Percentiles rank a stretch among this genome's conserved stretches.
Evolutionary conservation across 1,140 invertebrate species (phyloP).

Genomic region (Brachionus sp.): DNA sequence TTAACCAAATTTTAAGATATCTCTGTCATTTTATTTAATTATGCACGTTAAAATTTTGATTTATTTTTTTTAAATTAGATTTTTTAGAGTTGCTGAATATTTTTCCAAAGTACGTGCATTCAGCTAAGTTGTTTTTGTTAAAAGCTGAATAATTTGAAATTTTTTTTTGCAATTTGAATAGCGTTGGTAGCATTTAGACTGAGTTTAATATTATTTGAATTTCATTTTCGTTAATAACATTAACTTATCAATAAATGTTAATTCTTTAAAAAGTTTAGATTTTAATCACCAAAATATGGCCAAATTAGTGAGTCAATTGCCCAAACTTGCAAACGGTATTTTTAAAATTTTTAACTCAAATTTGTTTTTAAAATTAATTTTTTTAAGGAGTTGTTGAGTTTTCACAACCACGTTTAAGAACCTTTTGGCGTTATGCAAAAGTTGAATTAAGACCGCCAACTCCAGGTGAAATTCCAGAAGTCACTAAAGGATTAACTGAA

Average conservation of each 20-base stretch:
- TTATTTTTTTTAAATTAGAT: too few species aligned
- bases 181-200: neutral
- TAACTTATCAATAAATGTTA: neutral
- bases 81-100: neutral
- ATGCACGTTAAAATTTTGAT: neutral
- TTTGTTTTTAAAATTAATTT: neutral
- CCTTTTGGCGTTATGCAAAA: slow-evolving; percentile 43
- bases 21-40: neutral
- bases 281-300: slow-evolving; percentile 8
- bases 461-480: slow-evolving; percentile 36
- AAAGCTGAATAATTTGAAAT: slow-evolving; percentile 9
- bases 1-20: slow-evolving; percentile 8
- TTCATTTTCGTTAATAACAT: neutral
- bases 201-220: neutral
- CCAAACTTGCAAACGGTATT: slow-evolving; percentile 34
- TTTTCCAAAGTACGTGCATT: neutral
- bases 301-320: slow-evolving; percentile 35
- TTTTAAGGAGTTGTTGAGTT: slow-evolving; percentile 39
- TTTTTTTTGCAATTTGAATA: slow-evolving; percentile 18
- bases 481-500: neutral
- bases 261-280: neutral
- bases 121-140: neutral
- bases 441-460: slow-evolving; percentile 45
- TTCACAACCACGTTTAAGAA: slow-evolving; percentile 28
- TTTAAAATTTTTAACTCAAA: neutral